phyloP scores from a whole-genome alignment of 2,113 vertebrate genomes.

The Dipodomys spectabilis region DNA sequence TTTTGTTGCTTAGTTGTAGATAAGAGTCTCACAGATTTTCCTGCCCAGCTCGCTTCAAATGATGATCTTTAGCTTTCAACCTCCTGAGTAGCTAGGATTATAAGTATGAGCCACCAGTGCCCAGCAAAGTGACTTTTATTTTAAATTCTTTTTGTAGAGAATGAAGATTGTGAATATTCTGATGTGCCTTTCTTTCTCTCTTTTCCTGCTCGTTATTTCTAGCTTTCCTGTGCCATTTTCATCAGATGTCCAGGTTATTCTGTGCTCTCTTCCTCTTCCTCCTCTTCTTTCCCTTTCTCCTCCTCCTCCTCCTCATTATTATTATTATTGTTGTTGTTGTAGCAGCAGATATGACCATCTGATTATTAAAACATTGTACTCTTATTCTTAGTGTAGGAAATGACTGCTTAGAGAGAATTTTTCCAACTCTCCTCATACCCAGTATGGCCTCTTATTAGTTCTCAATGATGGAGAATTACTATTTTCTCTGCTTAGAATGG shows the following conservation, averaged over 20 bases:
- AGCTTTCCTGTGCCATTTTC: too few species aligned
- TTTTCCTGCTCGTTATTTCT: too few species aligned
- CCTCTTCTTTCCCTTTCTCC: too few species aligned
- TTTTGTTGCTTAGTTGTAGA: too few species aligned
- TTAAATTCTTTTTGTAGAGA: background rate
- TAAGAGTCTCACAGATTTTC: too few species aligned
- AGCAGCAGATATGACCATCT: background rate
- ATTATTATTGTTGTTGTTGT: background rate
- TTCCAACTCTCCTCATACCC: background rate
- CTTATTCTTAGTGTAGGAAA: background rate
- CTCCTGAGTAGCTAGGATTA: too few species aligned
- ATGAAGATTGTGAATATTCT: background rate
- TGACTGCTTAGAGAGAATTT: background rate
- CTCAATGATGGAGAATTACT: background rate
- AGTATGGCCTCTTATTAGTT: background rate
- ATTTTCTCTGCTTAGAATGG: background rate
- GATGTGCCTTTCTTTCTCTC: too few species aligned
- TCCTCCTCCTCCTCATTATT: background rate
- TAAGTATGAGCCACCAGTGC: too few species aligned
- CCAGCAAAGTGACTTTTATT: background rate
- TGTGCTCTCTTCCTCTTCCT: too few species aligned
- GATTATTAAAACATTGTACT: background rate
- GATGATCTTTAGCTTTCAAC: too few species aligned
- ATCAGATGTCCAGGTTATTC: too few species aligned
- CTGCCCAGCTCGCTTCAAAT: too few species aligned